A percentile compares a stretch with the other conserved stretches of the same genome.
These are phyloP conservation scores for Dendrocincla fuliginosa DNA, from an alignment of 2,797 vertebrate genomes.

Conservation along the genomic window DNA sequence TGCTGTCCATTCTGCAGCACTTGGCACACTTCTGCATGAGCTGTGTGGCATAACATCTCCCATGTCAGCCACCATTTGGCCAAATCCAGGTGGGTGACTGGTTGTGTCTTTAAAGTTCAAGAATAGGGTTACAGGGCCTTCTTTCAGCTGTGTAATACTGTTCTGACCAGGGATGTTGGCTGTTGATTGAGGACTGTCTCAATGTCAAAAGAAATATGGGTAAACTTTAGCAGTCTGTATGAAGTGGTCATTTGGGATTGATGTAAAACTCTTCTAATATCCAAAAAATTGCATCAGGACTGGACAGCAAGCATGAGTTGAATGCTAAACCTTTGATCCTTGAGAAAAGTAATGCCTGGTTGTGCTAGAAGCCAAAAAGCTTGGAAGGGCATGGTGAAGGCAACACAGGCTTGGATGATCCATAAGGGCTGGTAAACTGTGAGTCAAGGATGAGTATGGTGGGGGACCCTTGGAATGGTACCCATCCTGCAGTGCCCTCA, in stretches of 20 bases:
- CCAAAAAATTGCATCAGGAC: background rate
- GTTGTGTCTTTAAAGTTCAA: background rate
- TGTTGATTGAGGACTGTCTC: background rate
- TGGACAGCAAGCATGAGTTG: background rate
- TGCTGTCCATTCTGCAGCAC: background rate
- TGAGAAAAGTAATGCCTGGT: background rate
- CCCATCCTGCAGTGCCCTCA: background rate
- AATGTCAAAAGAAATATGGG: background rate
- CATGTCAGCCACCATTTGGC: background rate
- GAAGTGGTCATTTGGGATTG: background rate
- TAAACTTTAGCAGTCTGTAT: background rate
- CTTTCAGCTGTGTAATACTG: background rate
- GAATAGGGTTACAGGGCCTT: background rate
- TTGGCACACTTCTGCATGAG: rapidly evolving
- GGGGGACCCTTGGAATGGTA: background rate
- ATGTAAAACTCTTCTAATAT: background rate
- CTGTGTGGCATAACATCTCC: too few species aligned
- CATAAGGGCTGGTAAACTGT: background rate
- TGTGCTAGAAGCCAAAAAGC: background rate
- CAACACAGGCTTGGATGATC: background rate
- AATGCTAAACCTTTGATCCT: background rate
- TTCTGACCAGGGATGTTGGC: background rate
- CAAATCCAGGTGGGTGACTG: background rate
- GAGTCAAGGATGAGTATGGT: rapidly evolving
- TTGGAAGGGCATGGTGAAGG: background rate